These are phyloP conservation scores for Tetramorium simillimum DNA, from an alignment of 1,140 invertebrate genomes.

Conservation along the genomic window DNA sequence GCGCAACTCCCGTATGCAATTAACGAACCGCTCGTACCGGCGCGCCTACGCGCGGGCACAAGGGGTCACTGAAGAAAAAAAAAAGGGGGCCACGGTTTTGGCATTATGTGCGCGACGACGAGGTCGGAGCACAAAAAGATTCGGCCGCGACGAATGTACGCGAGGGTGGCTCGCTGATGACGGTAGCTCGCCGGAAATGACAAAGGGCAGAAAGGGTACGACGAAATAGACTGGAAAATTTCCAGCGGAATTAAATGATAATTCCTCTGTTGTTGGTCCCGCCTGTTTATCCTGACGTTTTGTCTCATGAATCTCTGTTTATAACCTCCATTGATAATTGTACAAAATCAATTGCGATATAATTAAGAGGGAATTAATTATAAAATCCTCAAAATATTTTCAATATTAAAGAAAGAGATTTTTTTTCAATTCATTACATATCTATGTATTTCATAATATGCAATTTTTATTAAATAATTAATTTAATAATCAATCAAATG, in stretches of 20 bases:
- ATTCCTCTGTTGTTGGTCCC: not conserved
- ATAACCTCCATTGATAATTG: not conserved
- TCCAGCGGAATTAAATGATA: conserved; percentile 10
- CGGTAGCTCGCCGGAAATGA: conserved; percentile 3
- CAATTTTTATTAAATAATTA: not conserved
- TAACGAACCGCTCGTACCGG: conserved; percentile 62
- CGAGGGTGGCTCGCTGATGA: conserved; percentile 4
- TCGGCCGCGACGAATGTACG: not conserved
- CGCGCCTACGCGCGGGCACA: conserved; percentile 41
- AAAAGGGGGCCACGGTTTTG: not conserved
- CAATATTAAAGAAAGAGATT: not conserved
- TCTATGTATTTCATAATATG: not conserved
- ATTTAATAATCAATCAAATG: too few species aligned
- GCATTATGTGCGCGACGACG: not conserved
- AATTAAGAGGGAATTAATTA: conserved; percentile 2
- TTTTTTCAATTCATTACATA: not conserved
- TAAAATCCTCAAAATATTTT: not conserved
- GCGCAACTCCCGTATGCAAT: conserved; percentile 74
- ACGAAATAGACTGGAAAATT: conserved; percentile 32
- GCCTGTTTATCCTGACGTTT: not conserved
- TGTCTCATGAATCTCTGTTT: not conserved
- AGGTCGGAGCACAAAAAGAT: conserved; percentile 11
- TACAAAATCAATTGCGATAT: not conserved
- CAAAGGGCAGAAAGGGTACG: not conserved
- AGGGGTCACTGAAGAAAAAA: not conserved